These are phyloP conservation scores for Germaria angustata DNA, from an alignment of 2,888 invertebrate genomes.

Conservation along the genomic window DNA sequence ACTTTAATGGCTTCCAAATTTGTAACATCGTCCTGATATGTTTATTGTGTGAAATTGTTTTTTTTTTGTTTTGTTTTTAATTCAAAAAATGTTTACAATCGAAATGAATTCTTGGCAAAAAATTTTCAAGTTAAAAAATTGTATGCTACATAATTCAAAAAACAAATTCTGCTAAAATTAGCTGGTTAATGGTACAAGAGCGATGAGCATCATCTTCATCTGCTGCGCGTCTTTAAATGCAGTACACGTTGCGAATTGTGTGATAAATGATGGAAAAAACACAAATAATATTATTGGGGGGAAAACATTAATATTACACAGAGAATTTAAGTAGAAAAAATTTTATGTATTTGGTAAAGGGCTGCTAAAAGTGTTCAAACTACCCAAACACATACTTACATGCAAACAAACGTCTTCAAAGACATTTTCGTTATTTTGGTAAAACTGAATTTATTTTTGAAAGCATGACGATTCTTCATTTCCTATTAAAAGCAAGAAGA, in stretches of 20 bases:
- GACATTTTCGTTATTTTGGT: constrained; percentile 20
- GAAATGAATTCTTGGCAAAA: constrained; percentile 5
- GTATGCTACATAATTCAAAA: background rate
- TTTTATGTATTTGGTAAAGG: background rate
- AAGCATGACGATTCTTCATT: constrained; percentile 27
- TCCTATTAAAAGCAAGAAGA: background rate
- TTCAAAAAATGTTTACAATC: background rate
- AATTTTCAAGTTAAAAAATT: constrained; percentile 11
- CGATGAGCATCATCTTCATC: background rate
- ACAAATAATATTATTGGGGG: background rate
- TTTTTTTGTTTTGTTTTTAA: background rate
- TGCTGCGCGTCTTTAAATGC: background rate
- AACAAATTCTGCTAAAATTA: constrained; percentile 21
- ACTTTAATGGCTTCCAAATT: background rate
- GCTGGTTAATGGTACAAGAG: background rate
- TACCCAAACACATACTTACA: background rate
- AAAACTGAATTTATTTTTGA: constrained; percentile 27
- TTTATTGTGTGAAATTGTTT: background rate
- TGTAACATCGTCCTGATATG: background rate
- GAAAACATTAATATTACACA: background rate
- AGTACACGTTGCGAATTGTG: background rate
- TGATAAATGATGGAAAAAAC: background rate
- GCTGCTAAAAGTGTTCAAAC: background rate
- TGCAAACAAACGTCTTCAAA: background rate
- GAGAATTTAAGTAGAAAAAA: background rate